A percentile compares a stretch with the other conserved stretches of the same genome.
Evolutionary conservation across 2,888 invertebrate genomes (phyloP).

Genomic region (Trimorus sp.): DNA sequence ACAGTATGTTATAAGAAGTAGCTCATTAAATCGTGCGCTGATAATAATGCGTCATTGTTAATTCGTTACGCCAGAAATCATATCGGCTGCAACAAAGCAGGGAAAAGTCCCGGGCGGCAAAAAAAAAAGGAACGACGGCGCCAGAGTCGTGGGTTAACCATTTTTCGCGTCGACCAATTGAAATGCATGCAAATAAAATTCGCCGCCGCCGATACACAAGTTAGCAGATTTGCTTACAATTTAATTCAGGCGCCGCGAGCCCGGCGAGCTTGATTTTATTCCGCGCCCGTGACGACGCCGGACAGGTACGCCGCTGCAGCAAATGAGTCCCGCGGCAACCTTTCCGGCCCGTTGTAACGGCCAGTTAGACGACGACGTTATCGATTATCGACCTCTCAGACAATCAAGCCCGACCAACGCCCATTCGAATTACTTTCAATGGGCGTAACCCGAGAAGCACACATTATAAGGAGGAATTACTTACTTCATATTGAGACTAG

Average conservation of each 20-base stretch:
- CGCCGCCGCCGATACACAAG: slow-evolving; percentile 11
- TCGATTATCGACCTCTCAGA: slow-evolving; percentile 63
- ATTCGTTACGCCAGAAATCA: too few species aligned
- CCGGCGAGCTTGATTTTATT: slow-evolving; percentile 53
- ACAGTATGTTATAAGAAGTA: too few species aligned
- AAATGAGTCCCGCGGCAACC: slow-evolving; percentile 61
- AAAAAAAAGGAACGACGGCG: too few species aligned
- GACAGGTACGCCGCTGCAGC: slow-evolving; percentile 53
- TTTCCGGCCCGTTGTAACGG: slow-evolving; percentile 59
- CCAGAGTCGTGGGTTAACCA: neutral
- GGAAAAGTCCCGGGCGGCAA: too few species aligned
- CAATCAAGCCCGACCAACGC: slow-evolving; percentile 62
- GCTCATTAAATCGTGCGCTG: too few species aligned
- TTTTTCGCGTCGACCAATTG: slow-evolving; percentile 6
- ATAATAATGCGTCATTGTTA: too few species aligned
- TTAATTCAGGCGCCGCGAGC: slow-evolving; percentile 36
- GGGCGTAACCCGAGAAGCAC: too few species aligned
- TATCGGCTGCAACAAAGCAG: too few species aligned
- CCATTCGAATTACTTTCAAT: slow-evolving; percentile 58
- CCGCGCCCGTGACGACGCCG: slow-evolving; percentile 40
- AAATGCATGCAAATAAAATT: slow-evolving; percentile 27
- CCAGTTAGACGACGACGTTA: slow-evolving; percentile 61
- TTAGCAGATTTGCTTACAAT: slow-evolving; percentile 35
- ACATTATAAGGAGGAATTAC: too few species aligned
- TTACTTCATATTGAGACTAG: too few species aligned